Conservation (phyloP, 2,888 invertebrate species). For the Muscina levida region DNA sequence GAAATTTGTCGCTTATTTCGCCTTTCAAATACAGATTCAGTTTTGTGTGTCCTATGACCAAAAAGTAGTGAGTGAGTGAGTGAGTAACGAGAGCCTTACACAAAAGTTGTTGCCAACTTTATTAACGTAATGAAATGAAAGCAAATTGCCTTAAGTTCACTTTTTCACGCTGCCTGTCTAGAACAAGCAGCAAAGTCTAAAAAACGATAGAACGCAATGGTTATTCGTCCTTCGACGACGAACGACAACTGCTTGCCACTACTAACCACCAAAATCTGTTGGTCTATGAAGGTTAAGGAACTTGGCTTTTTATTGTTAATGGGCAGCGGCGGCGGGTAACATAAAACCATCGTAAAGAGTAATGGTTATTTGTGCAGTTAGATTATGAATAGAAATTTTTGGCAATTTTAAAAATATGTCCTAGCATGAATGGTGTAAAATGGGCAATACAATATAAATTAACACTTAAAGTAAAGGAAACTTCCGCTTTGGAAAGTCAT, state of each 20-base stretch:
- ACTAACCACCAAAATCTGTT: too few species aligned
- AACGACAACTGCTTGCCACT: background rate
- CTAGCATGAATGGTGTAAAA: too few species aligned
- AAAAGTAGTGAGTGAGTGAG: background rate
- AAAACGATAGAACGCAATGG: background rate
- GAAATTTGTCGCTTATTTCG: too few species aligned
- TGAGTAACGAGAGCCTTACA: background rate
- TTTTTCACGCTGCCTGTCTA: background rate
- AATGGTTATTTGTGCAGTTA: constrained; percentile 38
- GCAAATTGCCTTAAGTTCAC: constrained; percentile 55
- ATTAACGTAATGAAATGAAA: constrained; percentile 58
- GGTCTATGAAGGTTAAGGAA: constrained; percentile 19
- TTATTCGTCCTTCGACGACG: background rate
- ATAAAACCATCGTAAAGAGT: constrained; percentile 16
- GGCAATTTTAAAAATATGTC: too few species aligned
- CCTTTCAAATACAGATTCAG: too few species aligned
- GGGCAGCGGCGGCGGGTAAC: background rate
- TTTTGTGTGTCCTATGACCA: too few species aligned
- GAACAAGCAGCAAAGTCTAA: background rate
- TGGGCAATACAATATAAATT: too few species aligned
- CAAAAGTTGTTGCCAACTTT: constrained; percentile 48
- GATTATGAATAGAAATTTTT: background rate
- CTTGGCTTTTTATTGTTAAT: constrained; percentile 4
- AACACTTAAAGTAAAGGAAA: too few species aligned
- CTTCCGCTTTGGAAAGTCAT: too few species aligned